A percentile compares a stretch with the other conserved stretches of the same genome.
Conservation (phyloP, 2,113 vertebrate genomes). For the Heterotilapia buettikoferi region DNA sequence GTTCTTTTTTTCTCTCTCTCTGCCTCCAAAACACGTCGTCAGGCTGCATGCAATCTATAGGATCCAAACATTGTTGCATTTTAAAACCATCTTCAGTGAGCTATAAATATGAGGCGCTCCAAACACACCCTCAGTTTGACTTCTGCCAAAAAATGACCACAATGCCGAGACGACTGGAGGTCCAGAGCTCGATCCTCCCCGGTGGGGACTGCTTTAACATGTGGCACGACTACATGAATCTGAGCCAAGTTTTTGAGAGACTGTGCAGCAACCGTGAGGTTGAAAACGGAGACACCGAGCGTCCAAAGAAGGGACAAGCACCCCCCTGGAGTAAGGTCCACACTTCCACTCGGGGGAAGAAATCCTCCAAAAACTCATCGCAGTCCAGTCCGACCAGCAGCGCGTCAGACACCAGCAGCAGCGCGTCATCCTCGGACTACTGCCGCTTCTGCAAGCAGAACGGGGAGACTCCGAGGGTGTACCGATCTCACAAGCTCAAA, state of each 20-base stretch:
- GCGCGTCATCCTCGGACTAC: not conserved
- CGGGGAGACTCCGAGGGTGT: constrained; percentile 71
- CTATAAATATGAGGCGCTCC: constrained; percentile 14
- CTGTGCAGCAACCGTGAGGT: not conserved
- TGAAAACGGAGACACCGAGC: not conserved
- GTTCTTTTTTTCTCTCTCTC: not conserved
- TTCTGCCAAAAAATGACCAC: not conserved
- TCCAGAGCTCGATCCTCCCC: not conserved
- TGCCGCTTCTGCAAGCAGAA: constrained; percentile 81
- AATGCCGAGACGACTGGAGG: not conserved
- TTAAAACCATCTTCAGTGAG: not conserved
- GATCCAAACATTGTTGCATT: not conserved
- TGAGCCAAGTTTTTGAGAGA: constrained; percentile 23
- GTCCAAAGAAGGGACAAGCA: not conserved
- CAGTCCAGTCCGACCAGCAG: constrained; percentile 9
- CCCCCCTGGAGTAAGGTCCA: not conserved
- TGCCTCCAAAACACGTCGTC: not conserved
- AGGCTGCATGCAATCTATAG: not conserved
- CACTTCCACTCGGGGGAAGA: not conserved
- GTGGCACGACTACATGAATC: constrained; percentile 70
- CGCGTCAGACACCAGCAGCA: constrained; percentile 18
- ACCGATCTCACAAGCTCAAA: constrained; percentile 75
- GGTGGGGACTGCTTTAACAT: constrained; percentile 37
- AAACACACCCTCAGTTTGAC: not conserved
- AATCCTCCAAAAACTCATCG: not conserved